phyloP scores from a whole-genome alignment of 2,888 invertebrate species.

The Apamea sordens region DNA sequence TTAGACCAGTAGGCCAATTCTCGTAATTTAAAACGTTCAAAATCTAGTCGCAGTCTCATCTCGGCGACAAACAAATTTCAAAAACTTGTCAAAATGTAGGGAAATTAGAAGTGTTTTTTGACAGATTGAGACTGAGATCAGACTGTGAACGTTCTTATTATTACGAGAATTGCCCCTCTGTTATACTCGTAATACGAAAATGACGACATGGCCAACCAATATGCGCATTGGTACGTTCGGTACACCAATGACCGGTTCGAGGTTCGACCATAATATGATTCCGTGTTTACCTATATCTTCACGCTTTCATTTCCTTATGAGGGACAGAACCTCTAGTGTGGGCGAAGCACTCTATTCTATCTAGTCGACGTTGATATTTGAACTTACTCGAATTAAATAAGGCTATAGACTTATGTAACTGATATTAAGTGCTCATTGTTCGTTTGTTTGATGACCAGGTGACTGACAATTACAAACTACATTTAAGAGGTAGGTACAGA shows the following conservation, averaged over 20 bases:
- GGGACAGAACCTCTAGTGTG: constrained; percentile 5
- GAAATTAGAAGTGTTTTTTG: too few species aligned
- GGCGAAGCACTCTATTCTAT: not conserved
- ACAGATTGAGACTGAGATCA: too few species aligned
- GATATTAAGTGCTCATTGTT: not conserved
- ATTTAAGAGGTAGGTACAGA: not conserved
- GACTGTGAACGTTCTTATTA: too few species aligned
- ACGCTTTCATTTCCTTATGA: constrained; percentile 47
- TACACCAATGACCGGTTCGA: not conserved
- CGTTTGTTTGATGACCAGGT: not conserved
- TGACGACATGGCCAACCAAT: not conserved
- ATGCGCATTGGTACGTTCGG: too few species aligned
- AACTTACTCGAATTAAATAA: not conserved
- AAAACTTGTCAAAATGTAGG: too few species aligned
- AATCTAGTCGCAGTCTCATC: too few species aligned
- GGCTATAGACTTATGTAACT: not conserved
- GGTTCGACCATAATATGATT: constrained; percentile 9
- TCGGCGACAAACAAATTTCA: too few species aligned
- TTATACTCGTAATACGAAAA: too few species aligned
- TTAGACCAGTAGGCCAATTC: too few species aligned
- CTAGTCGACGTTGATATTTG: not conserved
- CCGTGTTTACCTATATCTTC: constrained; percentile 21
- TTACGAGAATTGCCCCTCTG: too few species aligned
- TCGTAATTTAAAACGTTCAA: too few species aligned
- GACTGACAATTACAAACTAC: not conserved